Conservation (phyloP, 2,113 vertebrate species). For the Thamnophis sirtalis region DNA sequence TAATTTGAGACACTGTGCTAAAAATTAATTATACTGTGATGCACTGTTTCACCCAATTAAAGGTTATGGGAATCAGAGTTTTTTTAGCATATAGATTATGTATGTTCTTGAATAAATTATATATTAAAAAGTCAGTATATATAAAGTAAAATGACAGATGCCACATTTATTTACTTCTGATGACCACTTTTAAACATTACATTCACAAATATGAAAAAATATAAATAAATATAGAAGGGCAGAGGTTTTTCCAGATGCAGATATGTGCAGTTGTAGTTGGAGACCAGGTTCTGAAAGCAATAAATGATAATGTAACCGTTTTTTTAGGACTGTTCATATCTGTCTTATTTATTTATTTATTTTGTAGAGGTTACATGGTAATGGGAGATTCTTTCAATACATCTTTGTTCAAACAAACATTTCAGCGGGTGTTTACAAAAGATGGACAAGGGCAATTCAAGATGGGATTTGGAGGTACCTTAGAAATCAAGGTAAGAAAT, state of each 20-base stretch:
- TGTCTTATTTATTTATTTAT: not conserved
- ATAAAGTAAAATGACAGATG: not conserved
- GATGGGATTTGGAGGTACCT: slow-evolving; percentile 92
- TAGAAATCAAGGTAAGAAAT: slow-evolving; percentile 91
- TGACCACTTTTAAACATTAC: not conserved
- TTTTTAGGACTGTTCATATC: not conserved
- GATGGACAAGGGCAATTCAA: slow-evolving; percentile 91
- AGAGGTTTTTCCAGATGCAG: not conserved
- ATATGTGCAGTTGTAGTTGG: not conserved
- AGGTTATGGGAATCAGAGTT: not conserved
- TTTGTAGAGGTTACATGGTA: slow-evolving; percentile 91
- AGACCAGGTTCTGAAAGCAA: not conserved
- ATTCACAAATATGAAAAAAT: not conserved
- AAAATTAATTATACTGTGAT: not conserved
- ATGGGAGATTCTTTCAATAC: slow-evolving; percentile 99
- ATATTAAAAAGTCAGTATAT: not conserved
- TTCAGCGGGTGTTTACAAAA: slow-evolving; percentile 95
- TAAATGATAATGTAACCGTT: not conserved
- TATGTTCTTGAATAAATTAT: not conserved
- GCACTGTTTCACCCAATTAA: not conserved
- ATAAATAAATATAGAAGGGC: not conserved
- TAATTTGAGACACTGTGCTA: not conserved
- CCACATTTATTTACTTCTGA: not conserved
- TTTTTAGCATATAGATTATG: not conserved
- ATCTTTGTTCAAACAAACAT: slow-evolving; percentile 96